These are phyloP conservation scores for Stigmatopora nigra DNA, from an alignment of 2,113 vertebrate species.

Conservation along the genomic window DNA sequence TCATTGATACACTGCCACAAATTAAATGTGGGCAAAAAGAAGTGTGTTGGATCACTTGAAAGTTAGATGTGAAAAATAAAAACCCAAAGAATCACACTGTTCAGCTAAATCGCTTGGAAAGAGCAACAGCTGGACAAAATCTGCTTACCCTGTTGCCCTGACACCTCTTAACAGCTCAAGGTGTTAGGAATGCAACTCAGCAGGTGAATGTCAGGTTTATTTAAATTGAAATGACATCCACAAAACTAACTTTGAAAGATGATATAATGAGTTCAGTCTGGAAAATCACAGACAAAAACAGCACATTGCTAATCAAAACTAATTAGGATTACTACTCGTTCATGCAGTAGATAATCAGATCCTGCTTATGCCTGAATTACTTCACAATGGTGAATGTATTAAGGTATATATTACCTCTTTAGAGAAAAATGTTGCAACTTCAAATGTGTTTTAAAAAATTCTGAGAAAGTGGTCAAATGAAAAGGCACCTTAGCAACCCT, in stretches of 20 bases:
- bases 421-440: not conserved
- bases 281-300: not conserved
- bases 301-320: not conserved
- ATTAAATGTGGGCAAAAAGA: conserved; percentile 4
- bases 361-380: not conserved
- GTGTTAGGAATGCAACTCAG: conserved; percentile 28
- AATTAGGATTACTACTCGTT: not conserved
- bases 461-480: no score
- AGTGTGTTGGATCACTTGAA: conserved; percentile 15
- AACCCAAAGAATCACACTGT: conserved; percentile 48
- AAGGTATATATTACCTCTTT: not conserved
- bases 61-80: conserved; percentile 36
- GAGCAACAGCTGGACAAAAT: conserved; percentile 58
- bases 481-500: no score
- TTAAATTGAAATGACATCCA: conserved; percentile 24
- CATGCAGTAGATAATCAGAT: no score
- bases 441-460: no score
- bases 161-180: conserved; percentile 38
- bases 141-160: conserved; percentile 25
- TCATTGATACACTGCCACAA: conserved; percentile 3
- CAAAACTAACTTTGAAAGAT: conserved; percentile 6
- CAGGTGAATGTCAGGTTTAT: conserved; percentile 30
- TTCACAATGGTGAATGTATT: not conserved
- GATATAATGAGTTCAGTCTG: conserved; percentile 1
- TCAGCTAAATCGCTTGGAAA: conserved; percentile 45